Conservation (phyloP, 2,888 invertebrate genomes). For the Phorcus lineatus region DNA sequence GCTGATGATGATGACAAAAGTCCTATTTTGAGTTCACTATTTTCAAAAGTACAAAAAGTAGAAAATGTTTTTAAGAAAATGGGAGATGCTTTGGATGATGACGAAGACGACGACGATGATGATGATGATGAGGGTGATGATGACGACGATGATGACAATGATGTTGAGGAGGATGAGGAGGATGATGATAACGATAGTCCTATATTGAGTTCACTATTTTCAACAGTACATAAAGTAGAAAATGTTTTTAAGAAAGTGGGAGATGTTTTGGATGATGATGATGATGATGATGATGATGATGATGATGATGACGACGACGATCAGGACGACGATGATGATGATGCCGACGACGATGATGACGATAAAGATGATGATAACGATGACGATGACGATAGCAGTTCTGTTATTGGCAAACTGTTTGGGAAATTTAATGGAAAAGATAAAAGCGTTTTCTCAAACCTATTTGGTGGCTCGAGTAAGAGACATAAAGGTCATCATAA, state of each 20-base stretch:
- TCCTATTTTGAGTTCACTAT: not conserved
- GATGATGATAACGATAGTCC: not conserved
- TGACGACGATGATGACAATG: not conserved
- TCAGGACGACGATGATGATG: not conserved
- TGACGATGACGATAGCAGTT: not conserved
- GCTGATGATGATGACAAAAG: slow-evolving; percentile 7
- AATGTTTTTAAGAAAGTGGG: not conserved
- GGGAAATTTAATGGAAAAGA: no score
- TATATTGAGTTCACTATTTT: not conserved
- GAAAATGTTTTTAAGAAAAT: not conserved
- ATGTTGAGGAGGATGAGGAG: not conserved
- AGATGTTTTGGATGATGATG: not conserved
- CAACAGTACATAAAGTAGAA: not conserved
- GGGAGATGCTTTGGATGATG: no score
- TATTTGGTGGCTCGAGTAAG: no score
- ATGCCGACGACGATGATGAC: not conserved
- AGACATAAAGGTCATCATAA: no score
- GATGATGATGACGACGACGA: slow-evolving; percentile 19
- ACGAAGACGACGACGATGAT: no score
- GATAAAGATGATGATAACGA: not conserved
- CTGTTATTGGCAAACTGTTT: no score
- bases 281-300: slow-evolving; percentile 14
- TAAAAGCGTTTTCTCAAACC: no score
- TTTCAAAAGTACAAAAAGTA: no score
- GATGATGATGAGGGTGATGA: slow-evolving; percentile 2